Evolutionary conservation across 1,140 invertebrate genomes (phyloP), one percentile per base, ranked within the genome.

Genomic region (Callitettix versicolor): DNA sequence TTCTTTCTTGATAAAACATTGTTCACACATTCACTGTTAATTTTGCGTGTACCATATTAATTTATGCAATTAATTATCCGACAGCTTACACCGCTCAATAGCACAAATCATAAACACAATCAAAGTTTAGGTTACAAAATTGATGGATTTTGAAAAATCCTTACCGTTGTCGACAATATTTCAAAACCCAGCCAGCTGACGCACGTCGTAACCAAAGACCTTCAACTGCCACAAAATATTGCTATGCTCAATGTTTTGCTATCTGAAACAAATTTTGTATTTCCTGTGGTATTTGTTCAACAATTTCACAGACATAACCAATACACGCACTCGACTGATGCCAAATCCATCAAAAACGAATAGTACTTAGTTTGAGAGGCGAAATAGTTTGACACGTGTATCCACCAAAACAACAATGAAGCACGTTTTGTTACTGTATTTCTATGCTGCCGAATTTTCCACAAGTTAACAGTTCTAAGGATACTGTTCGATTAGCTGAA

Each of bases 191-290:
- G 48, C 9, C 26, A 38, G 18, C 17, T 17, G 21, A 30, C 30
- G 20, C 21, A 22, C 40, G 40, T 33, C 38, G 40, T 15, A 42
- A 44, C 42, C 40, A 17, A 53, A 40, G 20, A 43, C 21, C 36
- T 41, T 38, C 24, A 53, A 52, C 21, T 38, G 49, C 30, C 26
- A 24, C 15, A 24, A 42, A 43, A 49, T 18, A 33, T 7, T 38
- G 18, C 36, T 42, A 24, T 20, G 21, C 34, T 24, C 14, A 33
- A 38, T 24, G 40, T 15, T n/a, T 42, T 42, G 33, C 26, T 53
- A 44, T 53, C 40, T 42, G 51, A 33, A 51, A 51, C 48, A 51
- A 38, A 18, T 51, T 51, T 26, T 51, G 48, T 51, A 51, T 20
- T 51, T 51, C 30, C 48, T 51, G 33, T 51, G 48, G 48, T 51